Base-by-base conservation (phyloP, 2,888 invertebrate species). In the Rhogogaster chlorosoma region DNA sequence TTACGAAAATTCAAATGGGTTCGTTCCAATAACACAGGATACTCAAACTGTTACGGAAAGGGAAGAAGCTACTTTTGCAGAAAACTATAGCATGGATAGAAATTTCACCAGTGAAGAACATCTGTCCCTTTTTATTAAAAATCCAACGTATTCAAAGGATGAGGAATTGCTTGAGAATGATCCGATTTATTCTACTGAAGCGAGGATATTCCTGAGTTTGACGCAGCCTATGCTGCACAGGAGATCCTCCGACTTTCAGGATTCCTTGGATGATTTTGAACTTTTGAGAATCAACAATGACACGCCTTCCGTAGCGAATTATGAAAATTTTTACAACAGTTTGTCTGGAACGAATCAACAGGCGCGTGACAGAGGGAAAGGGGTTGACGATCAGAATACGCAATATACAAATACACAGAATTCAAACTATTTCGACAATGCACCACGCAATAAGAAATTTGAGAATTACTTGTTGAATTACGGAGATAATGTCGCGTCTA, bases 1-100 rank as follows among this genome's bases (percentile, higher is more conserved):
- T 57, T 92, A 92, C 84, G 92, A 92, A 84, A 92, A 93, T 88
- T 90, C 91, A 0, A 93, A 93, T 67, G 91, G 91, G 12, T 93
- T 93, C 83, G 85, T 91, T 22, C 93, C 93, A 10, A 90, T 93
- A 49, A 84, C 89, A 26, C 85, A 86, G 2, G 73, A 57, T 15
- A 73, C 26, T 12, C 38, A 38, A 18, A 67, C 45, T 45, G 36
- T 61, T 12, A 29, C 36, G 36, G 18, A 29, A n/a, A 22, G 15
- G 2, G 57, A 71, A 26, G 38, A 82, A 29, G 38, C 29, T 18
- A 71, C 1, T 12, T 38, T 64, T 36, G 36, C 10, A 3, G 70
- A 53, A 32, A 49, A 67, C 61, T n/a, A 71, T 78, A 22, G n/a
- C 67, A 22, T 83, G 18, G 67, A 70, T n/a, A 45, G 49, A 22